Conservation (phyloP, 2,797 vertebrate genomes). For the Mus spretus region DNA sequence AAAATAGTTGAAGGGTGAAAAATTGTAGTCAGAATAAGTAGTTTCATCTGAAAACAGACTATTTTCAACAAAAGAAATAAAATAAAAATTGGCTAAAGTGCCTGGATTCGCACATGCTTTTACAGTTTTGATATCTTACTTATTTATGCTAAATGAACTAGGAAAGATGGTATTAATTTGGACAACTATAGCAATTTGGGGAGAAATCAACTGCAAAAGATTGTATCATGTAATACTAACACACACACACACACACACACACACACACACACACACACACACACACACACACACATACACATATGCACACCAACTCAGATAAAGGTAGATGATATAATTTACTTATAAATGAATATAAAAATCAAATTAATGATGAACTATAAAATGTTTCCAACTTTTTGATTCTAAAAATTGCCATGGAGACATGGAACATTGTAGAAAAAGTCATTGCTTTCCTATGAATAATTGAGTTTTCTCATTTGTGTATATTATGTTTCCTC, state of each 20-base stretch:
- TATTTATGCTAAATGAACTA: not conserved
- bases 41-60: not conserved
- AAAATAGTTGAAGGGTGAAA: not conserved
- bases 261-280: too few relatives aligned
- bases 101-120: not conserved
- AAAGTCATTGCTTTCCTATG: not conserved
- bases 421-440: not conserved
- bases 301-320: not conserved
- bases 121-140: not conserved
- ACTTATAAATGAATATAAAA: not conserved
- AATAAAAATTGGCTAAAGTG: not conserved
- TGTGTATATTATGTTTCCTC: not conserved
- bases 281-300: not conserved
- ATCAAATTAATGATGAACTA: not conserved
- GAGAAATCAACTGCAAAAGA: not conserved
- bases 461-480: not conserved
- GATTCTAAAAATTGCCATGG: constrained; percentile 34
- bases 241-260: too few relatives aligned
- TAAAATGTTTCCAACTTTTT: not conserved
- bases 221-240: not conserved
- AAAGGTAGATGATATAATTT: not conserved
- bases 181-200: not conserved
- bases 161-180: constrained; percentile 5
- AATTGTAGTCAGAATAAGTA: not conserved
- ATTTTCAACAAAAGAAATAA: not conserved